Evolutionary conservation across 2,113 vertebrate genomes (phyloP).

Genomic region (Grantiella picta): DNA sequence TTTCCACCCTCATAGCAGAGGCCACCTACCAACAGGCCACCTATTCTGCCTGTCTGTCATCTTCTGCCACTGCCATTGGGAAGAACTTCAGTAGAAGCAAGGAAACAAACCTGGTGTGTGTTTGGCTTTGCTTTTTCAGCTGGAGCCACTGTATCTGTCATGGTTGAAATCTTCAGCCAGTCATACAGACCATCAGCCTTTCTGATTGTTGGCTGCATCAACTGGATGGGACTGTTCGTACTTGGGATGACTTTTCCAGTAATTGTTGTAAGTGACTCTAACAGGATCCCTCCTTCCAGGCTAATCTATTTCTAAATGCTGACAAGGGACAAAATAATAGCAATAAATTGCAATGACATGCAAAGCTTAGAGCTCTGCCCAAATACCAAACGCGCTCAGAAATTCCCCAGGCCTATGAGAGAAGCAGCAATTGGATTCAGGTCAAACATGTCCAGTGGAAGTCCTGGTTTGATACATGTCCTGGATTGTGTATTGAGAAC

Average conservation of each 20-base stretch:
- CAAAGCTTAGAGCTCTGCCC: background rate
- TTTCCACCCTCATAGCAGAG: background rate
- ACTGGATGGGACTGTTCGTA: constrained; percentile 68
- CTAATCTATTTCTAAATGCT: background rate
- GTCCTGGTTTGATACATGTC: background rate
- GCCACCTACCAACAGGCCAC: background rate
- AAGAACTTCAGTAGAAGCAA: background rate
- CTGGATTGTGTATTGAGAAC: background rate
- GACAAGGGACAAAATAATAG: background rate
- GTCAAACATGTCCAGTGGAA: background rate
- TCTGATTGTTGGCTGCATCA: constrained; percentile 64
- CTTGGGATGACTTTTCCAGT: constrained; percentile 71
- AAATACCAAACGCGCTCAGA: background rate
- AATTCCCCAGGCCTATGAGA: background rate
- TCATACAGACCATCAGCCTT: constrained; percentile 69
- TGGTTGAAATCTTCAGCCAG: constrained; percentile 73
- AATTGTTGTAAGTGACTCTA: constrained; percentile 61
- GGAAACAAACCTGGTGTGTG: background rate
- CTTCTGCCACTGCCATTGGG: background rate
- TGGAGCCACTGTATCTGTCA: constrained; percentile 54
- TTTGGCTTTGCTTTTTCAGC: constrained; percentile 24
- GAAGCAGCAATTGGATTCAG: background rate
- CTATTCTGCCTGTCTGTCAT: background rate
- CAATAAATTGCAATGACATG: background rate
- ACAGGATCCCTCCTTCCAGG: background rate